Evolutionary conservation across 2,113 vertebrate species (phyloP).

Genomic region (Eonycteris spelaea): DNA sequence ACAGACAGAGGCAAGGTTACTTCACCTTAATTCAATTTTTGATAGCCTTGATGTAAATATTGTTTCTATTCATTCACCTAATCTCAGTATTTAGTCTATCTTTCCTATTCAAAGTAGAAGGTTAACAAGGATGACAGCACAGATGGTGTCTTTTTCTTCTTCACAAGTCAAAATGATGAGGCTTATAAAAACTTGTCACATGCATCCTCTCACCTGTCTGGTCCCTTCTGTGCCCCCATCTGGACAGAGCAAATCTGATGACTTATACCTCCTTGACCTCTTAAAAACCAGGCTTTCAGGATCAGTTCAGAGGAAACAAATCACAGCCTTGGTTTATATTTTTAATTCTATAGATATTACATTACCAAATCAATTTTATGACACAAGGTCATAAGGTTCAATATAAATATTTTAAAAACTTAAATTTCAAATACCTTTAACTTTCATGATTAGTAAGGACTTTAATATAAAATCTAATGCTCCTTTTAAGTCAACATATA

Average conservation of each 20-base stretch:
- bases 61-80: not conserved
- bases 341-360: not conserved
- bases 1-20: not conserved
- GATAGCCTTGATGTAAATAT: not conserved
- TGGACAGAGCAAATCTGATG: not conserved
- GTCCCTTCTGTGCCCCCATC: constrained; percentile 52
- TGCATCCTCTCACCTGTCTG: constrained; percentile 1
- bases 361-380: not conserved
- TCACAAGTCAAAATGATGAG: constrained; percentile 39
- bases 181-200: constrained; percentile 14
- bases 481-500: not conserved
- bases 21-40: not conserved
- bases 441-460: not conserved
- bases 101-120: not conserved
- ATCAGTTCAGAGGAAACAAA: not conserved
- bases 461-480: not conserved
- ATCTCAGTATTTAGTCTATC: not conserved
- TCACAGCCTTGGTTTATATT: not conserved
- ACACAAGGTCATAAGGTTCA: not conserved
- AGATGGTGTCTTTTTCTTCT: constrained; percentile 34
- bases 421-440: not conserved
- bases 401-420: not conserved
- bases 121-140: constrained; percentile 20
- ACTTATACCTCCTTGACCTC: not conserved
- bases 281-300: not conserved